A percentile compares a stretch with the other conserved stretches of the same genome.
Evolutionary conservation across 2,888 invertebrate species (phyloP).

Genomic region (Oxyteleia sp.): DNA sequence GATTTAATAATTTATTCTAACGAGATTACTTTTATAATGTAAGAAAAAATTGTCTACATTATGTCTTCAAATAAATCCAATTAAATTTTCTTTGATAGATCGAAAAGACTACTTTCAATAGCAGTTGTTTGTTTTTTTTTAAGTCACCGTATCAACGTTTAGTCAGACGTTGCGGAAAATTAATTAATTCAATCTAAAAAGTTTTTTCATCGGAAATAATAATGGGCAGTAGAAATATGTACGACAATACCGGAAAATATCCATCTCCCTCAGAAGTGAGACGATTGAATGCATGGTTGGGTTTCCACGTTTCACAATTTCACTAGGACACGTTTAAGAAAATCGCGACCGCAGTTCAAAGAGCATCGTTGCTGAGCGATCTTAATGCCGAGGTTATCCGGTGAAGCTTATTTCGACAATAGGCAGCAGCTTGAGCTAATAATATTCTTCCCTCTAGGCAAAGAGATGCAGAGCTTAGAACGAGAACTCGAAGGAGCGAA

Average conservation of each 20-base stretch:
- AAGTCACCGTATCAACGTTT: too few relatives aligned
- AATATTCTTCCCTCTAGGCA: slow-evolving; percentile 82
- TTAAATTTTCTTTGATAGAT: too few relatives aligned
- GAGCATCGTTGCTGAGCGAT: slow-evolving; percentile 49
- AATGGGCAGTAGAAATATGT: neutral
- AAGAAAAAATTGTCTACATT: too few relatives aligned
- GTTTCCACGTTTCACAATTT: slow-evolving; percentile 25
- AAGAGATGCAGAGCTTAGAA: slow-evolving; percentile 71
- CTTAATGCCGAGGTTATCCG: slow-evolving; percentile 75
- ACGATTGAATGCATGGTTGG: slow-evolving; percentile 10
- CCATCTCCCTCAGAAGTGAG: neutral
- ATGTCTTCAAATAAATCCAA: too few relatives aligned
- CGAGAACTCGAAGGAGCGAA: slow-evolving; percentile 70
- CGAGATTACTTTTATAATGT: too few relatives aligned
- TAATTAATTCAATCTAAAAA: slow-evolving; percentile 15
- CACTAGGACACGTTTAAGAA: slow-evolving; percentile 34
- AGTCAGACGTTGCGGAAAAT: slow-evolving; percentile 27
- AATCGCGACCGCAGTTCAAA: slow-evolving; percentile 48
- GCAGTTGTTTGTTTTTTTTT: too few relatives aligned
- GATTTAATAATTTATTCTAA: too few relatives aligned
- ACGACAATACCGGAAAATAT: neutral
- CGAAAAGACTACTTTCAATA: too few relatives aligned
- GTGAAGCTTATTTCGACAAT: slow-evolving; percentile 82
- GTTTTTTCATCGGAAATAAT: too few relatives aligned
- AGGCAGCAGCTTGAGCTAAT: slow-evolving; percentile 85